Evolutionary conservation across 2,888 invertebrate species (phyloP).

Genomic region (Smittia aterrima): DNA sequence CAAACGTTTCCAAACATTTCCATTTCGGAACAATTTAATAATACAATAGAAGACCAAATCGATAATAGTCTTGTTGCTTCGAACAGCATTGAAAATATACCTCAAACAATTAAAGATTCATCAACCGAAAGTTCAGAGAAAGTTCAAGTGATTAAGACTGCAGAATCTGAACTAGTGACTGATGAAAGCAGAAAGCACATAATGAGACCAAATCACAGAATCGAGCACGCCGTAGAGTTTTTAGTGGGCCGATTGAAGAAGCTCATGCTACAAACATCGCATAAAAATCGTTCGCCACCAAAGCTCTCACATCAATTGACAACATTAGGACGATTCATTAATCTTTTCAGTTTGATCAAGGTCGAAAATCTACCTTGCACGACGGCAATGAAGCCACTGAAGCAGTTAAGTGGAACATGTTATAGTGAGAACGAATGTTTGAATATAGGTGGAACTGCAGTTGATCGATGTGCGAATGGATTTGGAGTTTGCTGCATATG

Average conservation of each 20-base stretch:
- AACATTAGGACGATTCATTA: slow-evolving; percentile 57
- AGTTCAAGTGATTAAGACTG: neutral
- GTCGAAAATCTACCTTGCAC: slow-evolving; percentile 65
- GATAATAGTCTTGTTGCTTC: neutral
- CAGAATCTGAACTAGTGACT: neutral
- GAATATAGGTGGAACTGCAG: slow-evolving; percentile 60
- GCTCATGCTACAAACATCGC: neutral
- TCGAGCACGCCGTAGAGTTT: slow-evolving; percentile 28
- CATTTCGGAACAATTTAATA: neutral
- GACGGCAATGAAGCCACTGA: slow-evolving; percentile 51
- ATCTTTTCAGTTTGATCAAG: slow-evolving; percentile 68
- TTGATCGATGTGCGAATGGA: slow-evolving; percentile 70
- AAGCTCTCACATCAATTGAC: slow-evolving; percentile 27
- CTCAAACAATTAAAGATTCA: neutral
- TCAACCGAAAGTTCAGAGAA: neutral
- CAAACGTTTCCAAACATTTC: neutral
- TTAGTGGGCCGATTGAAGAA: slow-evolving; percentile 21
- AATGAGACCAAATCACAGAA: slow-evolving; percentile 31
- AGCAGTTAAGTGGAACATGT: slow-evolving; percentile 67
- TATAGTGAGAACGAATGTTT: slow-evolving; percentile 67
- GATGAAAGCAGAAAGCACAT: slow-evolving; percentile 20
- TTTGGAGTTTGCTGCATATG: slow-evolving; percentile 74
- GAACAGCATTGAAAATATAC: neutral
- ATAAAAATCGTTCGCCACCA: neutral
- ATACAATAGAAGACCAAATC: neutral